Evolutionary conservation across 2,113 vertebrate species (phyloP).

Genomic region (Girardinichthys multiradiatus): DNA sequence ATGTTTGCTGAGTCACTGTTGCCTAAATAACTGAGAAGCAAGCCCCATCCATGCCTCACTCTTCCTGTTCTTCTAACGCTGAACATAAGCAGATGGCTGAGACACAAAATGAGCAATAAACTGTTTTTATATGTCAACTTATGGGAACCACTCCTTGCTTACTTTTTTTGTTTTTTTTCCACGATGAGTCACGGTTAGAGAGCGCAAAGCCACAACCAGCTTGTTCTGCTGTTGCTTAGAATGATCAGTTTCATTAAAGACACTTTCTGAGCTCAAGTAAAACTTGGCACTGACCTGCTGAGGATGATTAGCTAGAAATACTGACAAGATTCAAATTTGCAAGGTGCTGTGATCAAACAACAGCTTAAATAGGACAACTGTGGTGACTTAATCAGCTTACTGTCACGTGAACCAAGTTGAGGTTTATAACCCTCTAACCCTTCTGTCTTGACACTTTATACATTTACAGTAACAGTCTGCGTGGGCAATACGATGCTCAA

Average conservation of each 20-base stretch:
- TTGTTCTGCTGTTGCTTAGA: constrained; percentile 13
- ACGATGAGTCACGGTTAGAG: constrained; percentile 27
- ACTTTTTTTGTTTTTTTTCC: constrained; percentile 21
- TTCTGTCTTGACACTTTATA: constrained; percentile 11
- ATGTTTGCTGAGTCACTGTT: constrained; percentile 64
- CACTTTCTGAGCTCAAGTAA: constrained; percentile 3
- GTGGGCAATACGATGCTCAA: background rate
- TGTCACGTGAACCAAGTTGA: constrained; percentile 39
- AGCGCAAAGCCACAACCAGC: background rate
- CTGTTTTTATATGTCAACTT: background rate
- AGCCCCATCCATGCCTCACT: constrained; percentile 25
- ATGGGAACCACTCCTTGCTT: constrained; percentile 1
- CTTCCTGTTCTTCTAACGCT: constrained; percentile 43
- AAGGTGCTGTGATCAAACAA: constrained; percentile 49
- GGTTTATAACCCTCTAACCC: constrained; percentile 29
- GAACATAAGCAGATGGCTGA: background rate
- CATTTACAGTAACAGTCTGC: constrained; percentile 7
- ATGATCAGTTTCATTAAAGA: background rate
- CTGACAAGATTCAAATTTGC: constrained; percentile 16
- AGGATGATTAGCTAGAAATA: constrained; percentile 12
- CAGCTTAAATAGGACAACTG: constrained; percentile 56
- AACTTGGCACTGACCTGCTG: constrained; percentile 8
- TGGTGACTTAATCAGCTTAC: constrained; percentile 63
- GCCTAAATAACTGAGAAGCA: constrained; percentile 55
- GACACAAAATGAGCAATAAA: constrained; percentile 15